Base-by-base conservation (phyloP, 1,140 invertebrate genomes). In the Saxidomus purpurata region DNA sequence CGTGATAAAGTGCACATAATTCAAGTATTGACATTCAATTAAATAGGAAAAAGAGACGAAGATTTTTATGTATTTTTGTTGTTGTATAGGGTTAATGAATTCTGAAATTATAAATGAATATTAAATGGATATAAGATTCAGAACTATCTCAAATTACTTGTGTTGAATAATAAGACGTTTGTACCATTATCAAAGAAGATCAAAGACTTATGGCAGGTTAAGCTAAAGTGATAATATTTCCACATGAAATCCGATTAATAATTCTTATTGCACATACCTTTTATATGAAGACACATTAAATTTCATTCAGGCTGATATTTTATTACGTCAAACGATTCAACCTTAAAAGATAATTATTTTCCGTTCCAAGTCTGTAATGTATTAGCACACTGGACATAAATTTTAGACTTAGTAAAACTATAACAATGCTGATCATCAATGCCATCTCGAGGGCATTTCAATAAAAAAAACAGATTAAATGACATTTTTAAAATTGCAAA, bases 201-300 rank as follows among this genome's bases (percentile, higher is more conserved):
- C 59, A 63, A 63, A 63, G n/a, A 28, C 1, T 63, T 25, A 28
- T 28, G 22, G 15, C n/a, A 38, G 9, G 36, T 71, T 19, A 71
- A 71, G 34, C 67, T 71, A 9, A 36, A 71, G 1, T 71, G 31
- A 71, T 38, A 38, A 71, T 67, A 67, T 67, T 28, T 67, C 61
- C 11, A 71, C 2, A 1, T 71, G 11, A 38, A 28, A 71, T 71
- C 67, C 36, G 28, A 11, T 71, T 38, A 8, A 38, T 19, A 38
- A 8, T 36, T 71, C 3, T 15, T 38, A 71, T 71, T 38, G 15
- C 11, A 8, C 25, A 71, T 71, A 71, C 34, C 31, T 38, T 40
- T 38, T 8, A 31, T 36, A 71, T 40, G 15, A 28, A 63, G n/a
- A 63, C 25, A 63, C 25, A 8, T 28, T 4, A 63, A 38, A 1